Percentiles rank a stretch among this genome's conserved stretches.
Conservation (phyloP, 2,888 invertebrate species). For the Phragmatobia fuliginosa region DNA sequence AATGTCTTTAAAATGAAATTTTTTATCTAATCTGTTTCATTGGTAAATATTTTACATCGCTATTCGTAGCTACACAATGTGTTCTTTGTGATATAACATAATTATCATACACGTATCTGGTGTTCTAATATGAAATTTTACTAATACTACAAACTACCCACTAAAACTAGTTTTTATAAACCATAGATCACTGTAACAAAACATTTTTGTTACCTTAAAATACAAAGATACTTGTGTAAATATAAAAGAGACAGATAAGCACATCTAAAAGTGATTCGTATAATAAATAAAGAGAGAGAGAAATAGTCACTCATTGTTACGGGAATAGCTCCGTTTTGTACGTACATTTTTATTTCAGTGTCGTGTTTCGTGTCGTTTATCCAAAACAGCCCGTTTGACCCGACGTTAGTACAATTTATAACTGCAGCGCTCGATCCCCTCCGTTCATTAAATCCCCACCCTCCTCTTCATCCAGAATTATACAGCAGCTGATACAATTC, state of each 20-base stretch:
- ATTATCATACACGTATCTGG: background rate
- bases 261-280: conserved; percentile 17
- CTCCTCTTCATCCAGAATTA: conserved; percentile 49
- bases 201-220: background rate
- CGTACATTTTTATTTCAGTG: conserved; percentile 40
- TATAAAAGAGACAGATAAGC: background rate
- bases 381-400: conserved; percentile 48
- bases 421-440: conserved; percentile 48
- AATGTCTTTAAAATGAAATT: too few relatives aligned
- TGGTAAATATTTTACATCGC: background rate
- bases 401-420: conserved; percentile 61
- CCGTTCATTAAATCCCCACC: conserved; percentile 57
- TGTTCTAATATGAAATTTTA: too few relatives aligned
- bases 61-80: background rate
- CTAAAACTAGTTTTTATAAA: background rate
- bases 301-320: conserved; percentile 35
- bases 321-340: conserved; percentile 29
- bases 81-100: background rate
- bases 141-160: background rate
- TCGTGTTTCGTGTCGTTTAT: conserved; percentile 48
- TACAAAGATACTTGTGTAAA: background rate
- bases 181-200: background rate
- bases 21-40: too few relatives aligned
- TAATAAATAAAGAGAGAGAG: conserved; percentile 22
- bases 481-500: conserved; percentile 34